phyloP scores from a whole-genome alignment of 2,113 vertebrate species.

The Oreochromis spilurus region DNA sequence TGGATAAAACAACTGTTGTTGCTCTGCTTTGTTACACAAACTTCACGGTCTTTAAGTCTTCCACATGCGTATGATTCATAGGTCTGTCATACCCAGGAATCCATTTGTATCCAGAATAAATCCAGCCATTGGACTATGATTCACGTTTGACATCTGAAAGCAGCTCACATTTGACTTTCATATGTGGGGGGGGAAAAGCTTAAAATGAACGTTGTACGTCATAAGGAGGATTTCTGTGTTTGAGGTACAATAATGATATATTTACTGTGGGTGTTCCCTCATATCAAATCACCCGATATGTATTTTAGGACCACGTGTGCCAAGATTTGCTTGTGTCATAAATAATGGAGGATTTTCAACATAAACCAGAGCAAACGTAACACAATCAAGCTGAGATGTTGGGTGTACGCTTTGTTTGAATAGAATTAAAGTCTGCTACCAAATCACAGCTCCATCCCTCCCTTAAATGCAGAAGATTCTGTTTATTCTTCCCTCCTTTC shows the following conservation, averaged over 20 bases:
- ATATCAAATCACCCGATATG: background rate
- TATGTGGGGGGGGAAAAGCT: background rate
- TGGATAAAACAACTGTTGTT: background rate
- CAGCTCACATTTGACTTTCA: background rate
- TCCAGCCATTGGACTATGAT: background rate
- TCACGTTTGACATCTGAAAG: background rate
- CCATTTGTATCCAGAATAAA: conserved; percentile 1
- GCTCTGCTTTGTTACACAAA: background rate
- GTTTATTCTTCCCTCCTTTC: background rate
- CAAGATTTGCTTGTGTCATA: background rate
- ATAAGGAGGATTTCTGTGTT: background rate
- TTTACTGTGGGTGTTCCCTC: background rate
- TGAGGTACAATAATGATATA: background rate
- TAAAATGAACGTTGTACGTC: background rate
- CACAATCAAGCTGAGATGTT: background rate
- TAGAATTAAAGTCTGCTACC: background rate
- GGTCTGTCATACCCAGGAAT: background rate
- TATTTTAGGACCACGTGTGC: background rate
- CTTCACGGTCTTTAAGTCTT: background rate
- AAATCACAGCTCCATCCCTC: background rate
- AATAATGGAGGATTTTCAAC: background rate
- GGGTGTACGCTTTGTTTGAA: background rate
- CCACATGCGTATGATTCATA: background rate
- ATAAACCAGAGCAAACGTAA: background rate
- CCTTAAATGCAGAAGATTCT: background rate